Conservation (phyloP, 2,888 invertebrate genomes). For the Diarsia mendica region DNA sequence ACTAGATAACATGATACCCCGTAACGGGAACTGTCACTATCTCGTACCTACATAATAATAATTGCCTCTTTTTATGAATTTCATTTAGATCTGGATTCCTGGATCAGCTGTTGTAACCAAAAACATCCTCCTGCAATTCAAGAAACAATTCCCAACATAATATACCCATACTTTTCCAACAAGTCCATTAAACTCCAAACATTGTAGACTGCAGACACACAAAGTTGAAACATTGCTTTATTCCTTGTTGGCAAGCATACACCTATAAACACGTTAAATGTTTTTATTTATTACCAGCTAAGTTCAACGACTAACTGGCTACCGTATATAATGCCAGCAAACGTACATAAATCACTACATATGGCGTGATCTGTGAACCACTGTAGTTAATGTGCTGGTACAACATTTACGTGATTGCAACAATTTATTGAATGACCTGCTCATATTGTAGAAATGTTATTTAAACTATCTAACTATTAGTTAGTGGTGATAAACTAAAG, state of each 20-base stretch:
- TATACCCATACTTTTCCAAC: not conserved
- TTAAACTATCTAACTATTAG: slow-evolving; percentile 17
- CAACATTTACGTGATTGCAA: slow-evolving; percentile 47
- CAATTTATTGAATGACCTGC: slow-evolving; percentile 47
- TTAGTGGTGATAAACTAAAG: slow-evolving; percentile 24
- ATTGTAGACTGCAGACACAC: slow-evolving; percentile 6
- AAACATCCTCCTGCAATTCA: not conserved
- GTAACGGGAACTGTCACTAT: not conserved
- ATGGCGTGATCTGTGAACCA: slow-evolving; percentile 60
- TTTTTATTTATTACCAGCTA: slow-evolving; percentile 51
- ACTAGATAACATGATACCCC: not conserved
- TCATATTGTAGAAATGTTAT: slow-evolving; percentile 25
- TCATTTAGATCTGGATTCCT: not conserved
- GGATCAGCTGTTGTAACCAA: not conserved
- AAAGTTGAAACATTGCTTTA: slow-evolving; percentile 34
- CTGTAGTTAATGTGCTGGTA: slow-evolving; percentile 36
- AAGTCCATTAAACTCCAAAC: slow-evolving; percentile 10
- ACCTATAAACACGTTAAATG: slow-evolving; percentile 46
- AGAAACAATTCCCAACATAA: not conserved
- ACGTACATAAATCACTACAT: slow-evolving; percentile 50
- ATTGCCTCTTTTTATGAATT: not conserved
- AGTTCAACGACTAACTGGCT: slow-evolving; percentile 51
- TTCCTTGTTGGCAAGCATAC: slow-evolving; percentile 23
- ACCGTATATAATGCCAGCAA: slow-evolving; percentile 49
- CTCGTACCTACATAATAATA: not conserved